Conservation (phyloP, 2,888 invertebrate species). For the Rutpela maculata region DNA sequence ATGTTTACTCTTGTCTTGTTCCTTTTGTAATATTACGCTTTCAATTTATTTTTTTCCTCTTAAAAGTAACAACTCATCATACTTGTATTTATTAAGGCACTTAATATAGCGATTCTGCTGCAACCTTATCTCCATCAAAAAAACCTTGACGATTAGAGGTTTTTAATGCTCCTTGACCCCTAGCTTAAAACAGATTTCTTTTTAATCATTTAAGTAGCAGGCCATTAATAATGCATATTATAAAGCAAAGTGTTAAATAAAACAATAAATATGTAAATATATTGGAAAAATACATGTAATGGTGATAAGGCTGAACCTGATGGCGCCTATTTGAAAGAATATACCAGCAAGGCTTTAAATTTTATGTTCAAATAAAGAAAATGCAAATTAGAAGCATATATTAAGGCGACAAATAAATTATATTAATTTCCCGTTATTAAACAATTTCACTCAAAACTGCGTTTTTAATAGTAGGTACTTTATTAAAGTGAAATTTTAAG, state of each 20-base stretch:
- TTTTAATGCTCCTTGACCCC: too few species aligned
- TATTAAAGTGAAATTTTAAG: constrained; percentile 2
- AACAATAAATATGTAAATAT: constrained; percentile 32
- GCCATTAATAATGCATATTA: neutral
- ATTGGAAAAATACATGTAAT: constrained; percentile 7
- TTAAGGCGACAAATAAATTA: constrained; percentile 21
- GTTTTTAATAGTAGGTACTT: constrained; percentile 8
- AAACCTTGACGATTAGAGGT: too few species aligned
- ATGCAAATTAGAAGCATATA: constrained; percentile 26
- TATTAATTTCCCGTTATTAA: constrained; percentile 27
- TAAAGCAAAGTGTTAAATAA: neutral
- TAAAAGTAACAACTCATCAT: too few species aligned
- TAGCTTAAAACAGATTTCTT: too few species aligned
- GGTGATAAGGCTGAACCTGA: neutral
- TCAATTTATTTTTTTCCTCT: too few species aligned
- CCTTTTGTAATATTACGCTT: too few species aligned
- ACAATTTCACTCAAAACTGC: constrained; percentile 24
- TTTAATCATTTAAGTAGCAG: neutral
- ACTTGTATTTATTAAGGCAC: too few species aligned
- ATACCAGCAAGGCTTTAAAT: constrained; percentile 22
- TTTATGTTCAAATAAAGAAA: constrained; percentile 30
- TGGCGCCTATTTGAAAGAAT: constrained; percentile 18
- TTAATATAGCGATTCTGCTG: too few species aligned
- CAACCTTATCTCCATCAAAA: too few species aligned
- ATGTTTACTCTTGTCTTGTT: too few species aligned